phyloP scores from a whole-genome alignment of 2,113 vertebrate genomes.

The Scytalopus superciliaris region DNA sequence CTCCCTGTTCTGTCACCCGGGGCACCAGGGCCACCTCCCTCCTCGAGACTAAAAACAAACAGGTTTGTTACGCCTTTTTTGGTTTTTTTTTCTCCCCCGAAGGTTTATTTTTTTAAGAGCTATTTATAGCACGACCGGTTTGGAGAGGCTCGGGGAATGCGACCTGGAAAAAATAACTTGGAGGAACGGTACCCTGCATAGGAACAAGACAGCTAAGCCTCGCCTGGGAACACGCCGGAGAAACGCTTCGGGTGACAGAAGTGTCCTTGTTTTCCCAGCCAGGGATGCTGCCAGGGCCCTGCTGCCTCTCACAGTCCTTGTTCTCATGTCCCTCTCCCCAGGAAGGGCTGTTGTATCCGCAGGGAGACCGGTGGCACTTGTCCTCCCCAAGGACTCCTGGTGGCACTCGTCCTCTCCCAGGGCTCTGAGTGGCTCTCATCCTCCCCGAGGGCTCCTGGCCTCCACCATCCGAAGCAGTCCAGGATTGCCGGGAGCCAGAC shows the following conservation, averaged over 20 bases:
- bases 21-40: neutral
- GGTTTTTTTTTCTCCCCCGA: slow-evolving; percentile 26
- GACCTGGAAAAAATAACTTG: slow-evolving; percentile 22
- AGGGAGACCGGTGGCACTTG: neutral
- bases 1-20: slow-evolving; percentile 40
- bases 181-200: slow-evolving; percentile 31
- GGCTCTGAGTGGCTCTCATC: neutral
- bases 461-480: neutral
- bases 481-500: neutral
- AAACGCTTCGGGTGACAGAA: slow-evolving; percentile 22
- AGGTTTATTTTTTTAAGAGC: slow-evolving; percentile 51
- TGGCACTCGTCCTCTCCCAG: neutral
- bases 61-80: slow-evolving; percentile 28
- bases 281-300: neutral
- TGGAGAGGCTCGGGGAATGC: slow-evolving; percentile 35
- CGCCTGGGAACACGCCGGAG: slow-evolving; percentile 24
- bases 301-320: slow-evolving; percentile 8
- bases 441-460: neutral
- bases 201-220: slow-evolving; percentile 55
- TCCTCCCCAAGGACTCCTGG: neutral
- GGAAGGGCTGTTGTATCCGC: neutral
- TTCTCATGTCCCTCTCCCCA: neutral
- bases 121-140: slow-evolving; percentile 22
- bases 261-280: slow-evolving; percentile 43
- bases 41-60: slow-evolving; percentile 32